Percentiles rank a stretch among this genome's conserved stretches.
Evolutionary conservation across 2,797 vertebrate species (phyloP).

Genomic region (Lithobates sylvaticus): DNA sequence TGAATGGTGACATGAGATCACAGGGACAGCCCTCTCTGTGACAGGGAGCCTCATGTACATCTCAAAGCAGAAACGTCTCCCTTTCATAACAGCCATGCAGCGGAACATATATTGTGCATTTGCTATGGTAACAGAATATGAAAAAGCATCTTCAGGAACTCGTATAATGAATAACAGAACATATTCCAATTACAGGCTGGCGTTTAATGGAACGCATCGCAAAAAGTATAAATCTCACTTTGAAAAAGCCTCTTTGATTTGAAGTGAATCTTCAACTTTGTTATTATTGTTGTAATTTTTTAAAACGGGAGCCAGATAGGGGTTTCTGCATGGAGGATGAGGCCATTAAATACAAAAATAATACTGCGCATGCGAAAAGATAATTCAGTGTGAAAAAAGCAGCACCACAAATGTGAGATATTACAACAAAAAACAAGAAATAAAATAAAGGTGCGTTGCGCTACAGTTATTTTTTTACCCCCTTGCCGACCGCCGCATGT

Average conservation of each 20-base stretch:
- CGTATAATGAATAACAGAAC: neutral
- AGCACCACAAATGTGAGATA: no score
- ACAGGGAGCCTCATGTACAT: constrained; percentile 1
- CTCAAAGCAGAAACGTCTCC: neutral
- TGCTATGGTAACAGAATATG: neutral
- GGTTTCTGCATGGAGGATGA: neutral
- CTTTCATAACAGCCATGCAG: neutral
- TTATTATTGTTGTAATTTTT: neutral
- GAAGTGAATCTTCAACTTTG: neutral
- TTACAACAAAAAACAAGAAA: no score
- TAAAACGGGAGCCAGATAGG: neutral
- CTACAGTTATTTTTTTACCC: no score
- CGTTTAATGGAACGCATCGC: neutral
- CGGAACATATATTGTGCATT: neutral
- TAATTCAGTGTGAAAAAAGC: neutral
- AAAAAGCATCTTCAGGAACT: neutral
- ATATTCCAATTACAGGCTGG: neutral
- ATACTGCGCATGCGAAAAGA: neutral
- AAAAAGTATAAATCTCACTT: neutral
- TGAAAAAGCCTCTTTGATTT: neutral
- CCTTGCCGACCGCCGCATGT: no score
- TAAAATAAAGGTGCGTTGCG: no score
- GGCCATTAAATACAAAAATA: neutral
- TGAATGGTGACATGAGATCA: constrained; percentile 35
- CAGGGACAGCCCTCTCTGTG: neutral